Conservation (phyloP, 2,888 invertebrate genomes). For the Branchinecta sandiegonensis region DNA sequence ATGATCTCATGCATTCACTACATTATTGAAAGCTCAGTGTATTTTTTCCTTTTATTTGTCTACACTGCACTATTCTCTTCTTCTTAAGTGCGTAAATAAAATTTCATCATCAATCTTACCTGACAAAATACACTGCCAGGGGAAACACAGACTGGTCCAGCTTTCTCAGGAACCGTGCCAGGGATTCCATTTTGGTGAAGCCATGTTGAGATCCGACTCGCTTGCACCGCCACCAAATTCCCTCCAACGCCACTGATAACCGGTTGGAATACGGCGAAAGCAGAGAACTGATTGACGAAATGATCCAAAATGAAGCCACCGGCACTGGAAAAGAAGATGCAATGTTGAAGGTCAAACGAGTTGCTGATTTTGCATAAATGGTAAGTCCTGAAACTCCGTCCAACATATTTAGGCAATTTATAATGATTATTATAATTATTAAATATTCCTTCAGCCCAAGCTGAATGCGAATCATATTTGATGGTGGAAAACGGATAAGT, state of each 20-base stretch:
- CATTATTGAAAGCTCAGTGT: too few species aligned
- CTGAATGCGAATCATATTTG: too few species aligned
- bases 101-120: too few species aligned
- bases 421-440: too few species aligned
- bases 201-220: conserved; percentile 57
- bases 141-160: conserved; percentile 29
- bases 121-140: conserved; percentile 30
- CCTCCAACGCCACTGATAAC: conserved; percentile 70
- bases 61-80: too few species aligned
- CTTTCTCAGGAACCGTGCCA: conserved; percentile 41
- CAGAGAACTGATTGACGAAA: conserved; percentile 50
- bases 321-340: conserved; percentile 36
- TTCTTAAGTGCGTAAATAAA: too few species aligned
- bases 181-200: conserved; percentile 48
- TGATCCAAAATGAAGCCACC: conserved; percentile 58
- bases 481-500: too few species aligned
- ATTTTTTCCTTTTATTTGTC: too few species aligned
- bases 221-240: conserved; percentile 61
- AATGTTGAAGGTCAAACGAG: conserved; percentile 3
- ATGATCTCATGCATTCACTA: too few species aligned
- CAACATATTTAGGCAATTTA: too few species aligned
- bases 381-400: too few species aligned
- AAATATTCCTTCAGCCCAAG: too few species aligned
- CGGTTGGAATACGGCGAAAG: conserved; percentile 64
- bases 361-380: not conserved